Conservation (phyloP, 1,140 invertebrate species). For the Leptinotarsa defecta region DNA sequence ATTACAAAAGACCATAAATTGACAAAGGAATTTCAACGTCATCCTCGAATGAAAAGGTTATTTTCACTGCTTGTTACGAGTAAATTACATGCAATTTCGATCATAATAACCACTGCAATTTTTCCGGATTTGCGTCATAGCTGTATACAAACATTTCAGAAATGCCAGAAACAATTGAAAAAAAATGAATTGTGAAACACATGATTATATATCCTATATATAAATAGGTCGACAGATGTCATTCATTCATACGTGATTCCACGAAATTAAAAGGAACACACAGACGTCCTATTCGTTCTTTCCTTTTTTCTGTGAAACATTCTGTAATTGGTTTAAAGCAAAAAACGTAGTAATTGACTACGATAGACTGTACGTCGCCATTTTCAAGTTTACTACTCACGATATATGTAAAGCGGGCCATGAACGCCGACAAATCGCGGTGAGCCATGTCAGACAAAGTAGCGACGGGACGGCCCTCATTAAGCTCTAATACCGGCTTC, state of each 20-base stretch:
- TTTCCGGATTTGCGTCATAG: too few species aligned
- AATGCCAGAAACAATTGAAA: too few species aligned
- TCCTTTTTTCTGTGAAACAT: not conserved
- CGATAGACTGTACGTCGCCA: not conserved
- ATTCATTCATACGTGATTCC: not conserved
- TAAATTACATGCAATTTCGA: too few species aligned
- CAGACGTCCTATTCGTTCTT: not conserved
- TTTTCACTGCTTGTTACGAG: too few species aligned
- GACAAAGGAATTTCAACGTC: too few species aligned
- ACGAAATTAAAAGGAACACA: not conserved
- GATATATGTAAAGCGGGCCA: not conserved
- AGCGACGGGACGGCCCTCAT: not conserved
- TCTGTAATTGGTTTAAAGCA: not conserved
- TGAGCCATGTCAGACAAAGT: not conserved
- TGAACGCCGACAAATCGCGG: not conserved
- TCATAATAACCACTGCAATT: too few species aligned
- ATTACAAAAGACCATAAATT: too few species aligned
- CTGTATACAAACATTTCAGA: too few species aligned
- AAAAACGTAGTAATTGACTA: not conserved
- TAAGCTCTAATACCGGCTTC: not conserved
- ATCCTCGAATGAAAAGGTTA: too few species aligned
- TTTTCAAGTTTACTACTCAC: not conserved
- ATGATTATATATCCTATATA: too few species aligned
- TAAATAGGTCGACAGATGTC: not conserved
- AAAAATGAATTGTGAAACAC: too few species aligned